Evolutionary conservation across 2,797 vertebrate species (phyloP).

Genomic region (Vultur gryphus): DNA sequence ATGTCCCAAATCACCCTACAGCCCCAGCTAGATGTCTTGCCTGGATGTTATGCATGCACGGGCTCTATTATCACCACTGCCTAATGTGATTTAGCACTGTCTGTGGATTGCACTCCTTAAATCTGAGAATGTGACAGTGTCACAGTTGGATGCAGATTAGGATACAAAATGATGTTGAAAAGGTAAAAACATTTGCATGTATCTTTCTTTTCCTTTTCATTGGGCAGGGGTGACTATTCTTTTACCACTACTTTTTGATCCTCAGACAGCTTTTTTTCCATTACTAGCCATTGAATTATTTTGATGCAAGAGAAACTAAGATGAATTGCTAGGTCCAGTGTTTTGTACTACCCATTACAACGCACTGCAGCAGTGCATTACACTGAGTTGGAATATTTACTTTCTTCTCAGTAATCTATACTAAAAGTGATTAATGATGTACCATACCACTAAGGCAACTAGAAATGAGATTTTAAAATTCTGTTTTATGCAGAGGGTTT

Average conservation of each 20-base stretch:
- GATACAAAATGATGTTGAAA: constrained; percentile 42
- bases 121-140: constrained; percentile 20
- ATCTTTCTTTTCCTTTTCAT: background rate
- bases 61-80: background rate
- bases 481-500: background rate
- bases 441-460: background rate
- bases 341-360: background rate
- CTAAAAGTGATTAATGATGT: background rate
- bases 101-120: background rate
- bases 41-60: background rate
- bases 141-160: background rate
- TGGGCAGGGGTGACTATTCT: background rate
- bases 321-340: background rate
- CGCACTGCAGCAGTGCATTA: background rate
- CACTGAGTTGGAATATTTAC: background rate
- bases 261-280: background rate
- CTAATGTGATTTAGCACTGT: constrained; percentile 27
- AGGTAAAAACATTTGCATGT: constrained; percentile 18
- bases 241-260: background rate
- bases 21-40: background rate
- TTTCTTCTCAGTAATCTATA: background rate
- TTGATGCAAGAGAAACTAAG: background rate
- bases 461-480: background rate
- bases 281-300: background rate
- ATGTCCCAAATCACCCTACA: background rate